phyloP scores from a whole-genome alignment of 2,888 invertebrate genomes.

The Asteroscopus sphinx region DNA sequence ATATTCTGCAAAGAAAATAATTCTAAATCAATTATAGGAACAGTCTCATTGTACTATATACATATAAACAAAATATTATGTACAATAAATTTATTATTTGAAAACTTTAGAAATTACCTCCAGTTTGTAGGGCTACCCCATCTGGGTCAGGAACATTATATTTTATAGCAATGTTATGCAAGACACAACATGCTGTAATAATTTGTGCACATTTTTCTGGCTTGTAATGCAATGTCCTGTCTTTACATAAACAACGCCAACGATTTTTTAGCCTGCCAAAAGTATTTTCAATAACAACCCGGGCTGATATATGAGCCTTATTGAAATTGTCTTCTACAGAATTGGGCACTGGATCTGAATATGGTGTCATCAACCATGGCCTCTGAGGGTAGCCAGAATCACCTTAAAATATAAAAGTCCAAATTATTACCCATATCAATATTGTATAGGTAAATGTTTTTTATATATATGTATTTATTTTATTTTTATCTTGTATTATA shows the following conservation, averaged over 20 bases:
- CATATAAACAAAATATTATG: no score
- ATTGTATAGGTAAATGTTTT: slow-evolving; percentile 4
- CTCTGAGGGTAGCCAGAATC: slow-evolving; percentile 16
- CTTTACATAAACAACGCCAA: neutral
- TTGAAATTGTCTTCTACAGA: neutral
- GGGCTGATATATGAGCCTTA: neutral
- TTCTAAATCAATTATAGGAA: no score
- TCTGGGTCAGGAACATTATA: no score
- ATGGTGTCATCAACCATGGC: slow-evolving; percentile 15
- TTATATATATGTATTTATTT: neutral
- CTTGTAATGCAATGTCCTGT: slow-evolving; percentile 1
- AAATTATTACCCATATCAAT: neutral
- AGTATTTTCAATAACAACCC: neutral
- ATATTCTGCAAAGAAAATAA: no score
- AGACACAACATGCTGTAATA: neutral
- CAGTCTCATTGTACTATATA: no score
- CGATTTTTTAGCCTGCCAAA: neutral
- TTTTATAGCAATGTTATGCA: neutral
- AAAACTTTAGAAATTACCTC: no score
- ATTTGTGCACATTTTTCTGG: neutral
- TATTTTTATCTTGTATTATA: no score
- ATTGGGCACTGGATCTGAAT: slow-evolving; percentile 2
- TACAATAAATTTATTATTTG: no score
- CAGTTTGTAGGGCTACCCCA: neutral
- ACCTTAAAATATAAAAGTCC: slow-evolving; percentile 3